Conservation (phyloP, 2,113 vertebrate species). For the Erinaceus europaeus region DNA sequence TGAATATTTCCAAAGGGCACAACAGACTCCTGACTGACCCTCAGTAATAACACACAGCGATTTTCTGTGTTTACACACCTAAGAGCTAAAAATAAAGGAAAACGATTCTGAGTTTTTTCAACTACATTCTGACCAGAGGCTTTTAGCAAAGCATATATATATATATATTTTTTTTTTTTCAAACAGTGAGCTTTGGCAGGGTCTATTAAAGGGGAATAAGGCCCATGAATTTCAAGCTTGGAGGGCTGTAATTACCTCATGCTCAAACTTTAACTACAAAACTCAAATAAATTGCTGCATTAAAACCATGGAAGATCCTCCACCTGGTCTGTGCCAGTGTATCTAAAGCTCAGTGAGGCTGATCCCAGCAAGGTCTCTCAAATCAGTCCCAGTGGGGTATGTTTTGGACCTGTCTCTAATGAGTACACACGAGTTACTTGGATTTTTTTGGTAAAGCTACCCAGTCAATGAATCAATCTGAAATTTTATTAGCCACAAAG, state of each 20-base stretch:
- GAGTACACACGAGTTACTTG: slow-evolving; percentile 75
- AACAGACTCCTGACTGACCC: slow-evolving; percentile 32
- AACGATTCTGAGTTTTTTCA: slow-evolving; percentile 62
- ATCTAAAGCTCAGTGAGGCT: slow-evolving; percentile 75
- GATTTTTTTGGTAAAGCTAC: slow-evolving; percentile 81
- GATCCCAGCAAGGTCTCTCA: slow-evolving; percentile 69
- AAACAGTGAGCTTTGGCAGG: slow-evolving; percentile 56
- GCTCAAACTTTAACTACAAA: slow-evolving; percentile 82
- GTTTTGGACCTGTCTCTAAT: slow-evolving; percentile 72
- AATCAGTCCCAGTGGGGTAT: slow-evolving; percentile 67
- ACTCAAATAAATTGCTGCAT: slow-evolving; percentile 76
- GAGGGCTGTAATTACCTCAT: slow-evolving; percentile 79
- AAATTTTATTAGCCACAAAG: slow-evolving; percentile 79
- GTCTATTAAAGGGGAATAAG: slow-evolving; percentile 68
- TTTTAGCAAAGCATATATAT: slow-evolving; percentile 61
- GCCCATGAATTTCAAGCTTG: slow-evolving; percentile 80
- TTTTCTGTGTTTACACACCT: slow-evolving; percentile 54
- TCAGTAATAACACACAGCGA: not conserved
- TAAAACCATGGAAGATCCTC: slow-evolving; percentile 78
- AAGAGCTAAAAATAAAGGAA: slow-evolving; percentile 67
- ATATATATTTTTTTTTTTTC: too few species aligned
- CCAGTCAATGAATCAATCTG: slow-evolving; percentile 78
- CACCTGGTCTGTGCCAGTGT: slow-evolving; percentile 68
- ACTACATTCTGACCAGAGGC: slow-evolving; percentile 53
- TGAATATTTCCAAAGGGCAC: slow-evolving; percentile 73